Conservation (phyloP, 2,888 invertebrate genomes). For the Noctua pronuba region DNA sequence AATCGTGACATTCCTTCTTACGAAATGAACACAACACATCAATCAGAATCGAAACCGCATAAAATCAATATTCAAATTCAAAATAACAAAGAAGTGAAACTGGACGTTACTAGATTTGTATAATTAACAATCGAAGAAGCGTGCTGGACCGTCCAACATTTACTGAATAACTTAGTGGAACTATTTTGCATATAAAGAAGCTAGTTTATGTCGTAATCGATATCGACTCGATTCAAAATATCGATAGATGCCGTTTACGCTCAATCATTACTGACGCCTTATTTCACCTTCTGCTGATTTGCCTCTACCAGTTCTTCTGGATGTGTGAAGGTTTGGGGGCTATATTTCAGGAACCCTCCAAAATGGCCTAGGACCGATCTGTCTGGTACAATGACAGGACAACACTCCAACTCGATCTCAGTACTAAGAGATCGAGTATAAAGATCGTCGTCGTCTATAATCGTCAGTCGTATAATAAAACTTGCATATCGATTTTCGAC, state of each 20-base stretch:
- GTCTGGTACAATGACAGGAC: neutral
- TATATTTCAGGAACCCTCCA: neutral
- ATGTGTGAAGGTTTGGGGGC: neutral
- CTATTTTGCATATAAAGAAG: slow-evolving; percentile 49
- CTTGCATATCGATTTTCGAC: slow-evolving; percentile 15
- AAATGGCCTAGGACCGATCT: neutral
- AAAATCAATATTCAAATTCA: slow-evolving; percentile 39
- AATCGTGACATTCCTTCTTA: slow-evolving; percentile 30
- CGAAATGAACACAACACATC: slow-evolving; percentile 34
- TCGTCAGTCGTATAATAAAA: slow-evolving; percentile 9
- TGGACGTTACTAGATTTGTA: slow-evolving; percentile 26
- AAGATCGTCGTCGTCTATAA: neutral
- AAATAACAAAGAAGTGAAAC: slow-evolving; percentile 56
- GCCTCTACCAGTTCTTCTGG: neutral
- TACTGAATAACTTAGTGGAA: slow-evolving; percentile 43
- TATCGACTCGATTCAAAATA: slow-evolving; percentile 3
- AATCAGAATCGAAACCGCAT: slow-evolving; percentile 31
- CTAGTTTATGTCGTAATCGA: slow-evolving; percentile 46
- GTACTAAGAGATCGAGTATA: neutral
- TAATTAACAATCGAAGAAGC: slow-evolving; percentile 47
- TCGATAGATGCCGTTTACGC: too few relatives aligned
- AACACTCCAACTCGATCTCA: too few relatives aligned
- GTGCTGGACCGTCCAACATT: slow-evolving; percentile 33
- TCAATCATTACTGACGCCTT: neutral
- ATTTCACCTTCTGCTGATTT: neutral